Conservation (phyloP, 2,888 invertebrate species). For the Tipula unca region DNA sequence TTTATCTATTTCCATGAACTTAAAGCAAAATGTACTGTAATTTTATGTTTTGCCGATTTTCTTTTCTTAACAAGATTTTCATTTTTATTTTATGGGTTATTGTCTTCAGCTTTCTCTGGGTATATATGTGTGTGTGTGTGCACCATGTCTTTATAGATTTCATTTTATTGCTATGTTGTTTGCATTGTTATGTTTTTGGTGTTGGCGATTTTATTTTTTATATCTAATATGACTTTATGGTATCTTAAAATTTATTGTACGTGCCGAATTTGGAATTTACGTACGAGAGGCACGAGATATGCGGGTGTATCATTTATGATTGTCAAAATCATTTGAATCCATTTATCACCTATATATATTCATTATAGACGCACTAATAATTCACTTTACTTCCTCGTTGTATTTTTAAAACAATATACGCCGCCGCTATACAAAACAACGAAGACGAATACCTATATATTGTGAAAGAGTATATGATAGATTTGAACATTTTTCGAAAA, state of each 20-base stretch:
- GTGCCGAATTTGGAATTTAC: not conserved
- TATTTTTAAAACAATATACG: not conserved
- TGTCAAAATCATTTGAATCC: not conserved
- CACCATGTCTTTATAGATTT: not conserved
- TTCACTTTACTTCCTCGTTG: not conserved
- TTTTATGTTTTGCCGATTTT: constrained; percentile 2
- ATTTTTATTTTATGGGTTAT: not conserved
- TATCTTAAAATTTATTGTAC: not conserved
- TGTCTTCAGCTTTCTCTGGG: not conserved
- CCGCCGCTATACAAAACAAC: not conserved
- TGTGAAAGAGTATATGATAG: not conserved
- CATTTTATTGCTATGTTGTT: not conserved
- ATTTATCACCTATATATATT: not conserved
- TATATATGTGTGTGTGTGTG: no score
- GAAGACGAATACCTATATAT: not conserved
- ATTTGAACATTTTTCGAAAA: not conserved
- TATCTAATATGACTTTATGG: not conserved
- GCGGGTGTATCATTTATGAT: not conserved
- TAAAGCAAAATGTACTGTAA: constrained; percentile 8
- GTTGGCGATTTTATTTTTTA: not conserved
- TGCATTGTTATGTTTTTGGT: not conserved
- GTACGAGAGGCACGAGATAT: not conserved
- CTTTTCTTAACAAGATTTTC: constrained; percentile 4
- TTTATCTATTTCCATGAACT: not conserved
- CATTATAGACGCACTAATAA: not conserved